These are phyloP conservation scores for Neodiprion fabricii DNA, from an alignment of 1,140 invertebrate species.

Conservation along the genomic window DNA sequence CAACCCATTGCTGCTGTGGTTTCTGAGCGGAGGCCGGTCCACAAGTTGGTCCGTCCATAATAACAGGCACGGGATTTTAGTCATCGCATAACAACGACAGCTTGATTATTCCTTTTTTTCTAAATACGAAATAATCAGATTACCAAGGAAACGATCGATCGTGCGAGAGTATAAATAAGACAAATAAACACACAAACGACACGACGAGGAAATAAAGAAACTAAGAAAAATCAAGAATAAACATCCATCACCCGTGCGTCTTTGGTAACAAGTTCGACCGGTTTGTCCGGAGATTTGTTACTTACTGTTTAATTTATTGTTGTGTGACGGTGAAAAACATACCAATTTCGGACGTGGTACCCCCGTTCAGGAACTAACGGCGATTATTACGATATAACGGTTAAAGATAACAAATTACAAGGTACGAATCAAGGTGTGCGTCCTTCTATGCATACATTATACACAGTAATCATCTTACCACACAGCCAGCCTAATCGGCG, in stretches of 20 bases:
- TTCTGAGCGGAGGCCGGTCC: slow-evolving; percentile 59
- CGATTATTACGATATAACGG: not conserved
- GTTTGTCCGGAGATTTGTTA: slow-evolving; percentile 30
- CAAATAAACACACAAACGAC: too few relatives aligned
- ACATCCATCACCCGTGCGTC: slow-evolving; percentile 27
- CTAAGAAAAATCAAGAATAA: slow-evolving; percentile 5
- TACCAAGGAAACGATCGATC: too few relatives aligned
- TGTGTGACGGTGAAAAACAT: slow-evolving; percentile 34
- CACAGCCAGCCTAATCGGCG: too few relatives aligned
- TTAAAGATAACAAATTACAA: too few relatives aligned
- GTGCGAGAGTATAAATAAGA: too few relatives aligned
- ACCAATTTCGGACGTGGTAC: slow-evolving; percentile 34
- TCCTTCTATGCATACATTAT: too few relatives aligned
- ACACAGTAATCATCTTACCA: too few relatives aligned
- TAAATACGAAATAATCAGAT: too few relatives aligned
- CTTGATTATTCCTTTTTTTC: too few relatives aligned
- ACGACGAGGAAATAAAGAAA: not conserved
- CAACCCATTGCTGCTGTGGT: slow-evolving; percentile 49
- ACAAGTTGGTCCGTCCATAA: slow-evolving; percentile 55
- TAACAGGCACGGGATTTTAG: slow-evolving; percentile 19
- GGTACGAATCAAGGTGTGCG: too few relatives aligned
- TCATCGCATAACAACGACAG: not conserved
- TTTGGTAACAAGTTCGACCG: slow-evolving; percentile 37
- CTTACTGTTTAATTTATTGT: slow-evolving; percentile 26
- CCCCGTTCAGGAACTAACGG: slow-evolving; percentile 40